A percentile compares a stretch with the other conserved stretches of the same genome.
Evolutionary conservation across 2,888 invertebrate species (phyloP).

Genomic region (Scaptomyza parva): DNA sequence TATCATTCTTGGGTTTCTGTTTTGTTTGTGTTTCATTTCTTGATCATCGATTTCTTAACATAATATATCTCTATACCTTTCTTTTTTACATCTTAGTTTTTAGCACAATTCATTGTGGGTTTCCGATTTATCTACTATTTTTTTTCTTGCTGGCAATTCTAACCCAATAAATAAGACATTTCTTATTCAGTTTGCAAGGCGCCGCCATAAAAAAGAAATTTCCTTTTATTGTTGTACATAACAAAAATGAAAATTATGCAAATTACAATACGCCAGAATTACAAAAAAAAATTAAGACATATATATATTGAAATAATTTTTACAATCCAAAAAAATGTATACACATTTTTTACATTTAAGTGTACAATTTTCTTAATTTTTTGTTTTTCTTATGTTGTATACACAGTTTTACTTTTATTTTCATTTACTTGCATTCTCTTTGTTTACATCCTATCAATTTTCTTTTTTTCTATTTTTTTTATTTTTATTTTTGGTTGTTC

Average conservation of each 20-base stretch:
- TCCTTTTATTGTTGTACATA: slow-evolving; percentile 35
- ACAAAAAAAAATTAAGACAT: slow-evolving; percentile 31
- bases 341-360: slow-evolving; percentile 30
- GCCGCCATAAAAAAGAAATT: slow-evolving; percentile 51
- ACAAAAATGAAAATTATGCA: slow-evolving; percentile 30
- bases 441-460: slow-evolving; percentile 34
- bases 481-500: slow-evolving; percentile 51
- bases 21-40: slow-evolving; percentile 38
- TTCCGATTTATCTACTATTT: slow-evolving; percentile 22
- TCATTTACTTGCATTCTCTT: slow-evolving; percentile 40
- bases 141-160: slow-evolving; percentile 21
- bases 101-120: slow-evolving; percentile 50
- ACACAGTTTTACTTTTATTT: neutral
- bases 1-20: slow-evolving; percentile 51
- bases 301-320: slow-evolving; percentile 35
- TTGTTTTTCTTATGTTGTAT: slow-evolving; percentile 16
- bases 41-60: slow-evolving; percentile 13
- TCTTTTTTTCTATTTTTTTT: slow-evolving; percentile 35
- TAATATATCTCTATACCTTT: slow-evolving; percentile 10
- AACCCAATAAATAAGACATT: slow-evolving; percentile 66
- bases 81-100: slow-evolving; percentile 41
- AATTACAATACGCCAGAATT: slow-evolving; percentile 25
- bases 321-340: slow-evolving; percentile 40
- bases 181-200: slow-evolving; percentile 47
- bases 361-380: slow-evolving; percentile 29